These are phyloP conservation scores for Phenganax subtilis DNA, from an alignment of 92 coral and sea anemone genomes.

Conservation along the genomic window DNA sequence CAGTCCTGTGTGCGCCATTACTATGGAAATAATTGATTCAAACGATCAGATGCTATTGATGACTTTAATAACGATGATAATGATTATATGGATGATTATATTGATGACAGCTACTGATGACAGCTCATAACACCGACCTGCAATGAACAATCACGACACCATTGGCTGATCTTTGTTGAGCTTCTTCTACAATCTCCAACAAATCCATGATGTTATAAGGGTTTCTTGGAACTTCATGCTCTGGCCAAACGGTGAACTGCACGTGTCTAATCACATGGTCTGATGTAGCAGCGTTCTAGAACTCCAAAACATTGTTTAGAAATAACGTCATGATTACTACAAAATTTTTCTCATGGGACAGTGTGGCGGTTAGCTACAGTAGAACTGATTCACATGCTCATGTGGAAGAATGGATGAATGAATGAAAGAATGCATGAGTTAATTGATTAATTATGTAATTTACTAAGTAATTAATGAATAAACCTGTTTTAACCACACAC, in stretches of 20 bases:
- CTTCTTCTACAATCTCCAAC: constrained; percentile 76
- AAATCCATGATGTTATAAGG: constrained; percentile 75
- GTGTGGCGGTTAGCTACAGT: too few species aligned
- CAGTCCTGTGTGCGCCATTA: constrained; percentile 74
- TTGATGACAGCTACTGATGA: not conserved
- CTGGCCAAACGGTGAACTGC: constrained; percentile 92
- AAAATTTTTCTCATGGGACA: not conserved
- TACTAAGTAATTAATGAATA: too few species aligned
- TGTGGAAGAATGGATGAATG: too few species aligned
- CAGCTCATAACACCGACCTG: constrained; percentile 44
- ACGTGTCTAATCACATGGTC: constrained; percentile 68
- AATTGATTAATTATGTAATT: too few species aligned
- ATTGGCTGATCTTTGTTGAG: constrained; percentile 85
- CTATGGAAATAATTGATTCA: constrained; percentile 2
- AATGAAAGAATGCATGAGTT: too few species aligned
- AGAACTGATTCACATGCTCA: too few species aligned
- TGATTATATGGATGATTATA: not conserved
- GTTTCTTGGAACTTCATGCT: constrained; percentile 72
- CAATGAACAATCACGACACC: constrained; percentile 75
- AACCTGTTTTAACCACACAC: too few species aligned
- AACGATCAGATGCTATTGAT: not conserved
- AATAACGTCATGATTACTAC: constrained; percentile 11
- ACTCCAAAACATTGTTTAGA: constrained; percentile 33
- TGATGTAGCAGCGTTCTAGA: constrained; percentile 42
- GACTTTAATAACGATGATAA: not conserved